These are phyloP conservation scores for Malaclemys terrapin DNA, from an alignment of 2,113 vertebrate genomes.

Conservation along the genomic window DNA sequence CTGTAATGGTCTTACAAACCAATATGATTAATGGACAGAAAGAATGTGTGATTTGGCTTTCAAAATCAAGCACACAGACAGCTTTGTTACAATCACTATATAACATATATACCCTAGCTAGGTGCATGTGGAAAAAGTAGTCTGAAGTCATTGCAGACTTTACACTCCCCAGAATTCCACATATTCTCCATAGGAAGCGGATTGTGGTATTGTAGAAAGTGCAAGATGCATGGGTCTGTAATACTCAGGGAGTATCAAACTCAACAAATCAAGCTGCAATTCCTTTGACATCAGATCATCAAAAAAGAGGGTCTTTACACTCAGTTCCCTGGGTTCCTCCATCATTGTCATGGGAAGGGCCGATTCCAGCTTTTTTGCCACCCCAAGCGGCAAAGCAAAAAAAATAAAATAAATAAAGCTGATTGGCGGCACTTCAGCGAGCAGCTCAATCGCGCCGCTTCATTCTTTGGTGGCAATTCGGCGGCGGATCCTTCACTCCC, in stretches of 20 bases:
- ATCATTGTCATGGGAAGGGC: no score
- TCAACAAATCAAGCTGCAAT: not conserved
- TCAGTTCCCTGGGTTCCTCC: not conserved
- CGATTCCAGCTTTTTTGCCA: no score
- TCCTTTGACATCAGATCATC: not conserved
- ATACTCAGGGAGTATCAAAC: not conserved
- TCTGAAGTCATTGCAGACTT: not conserved
- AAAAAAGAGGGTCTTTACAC: not conserved
- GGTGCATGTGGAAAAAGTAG: not conserved
- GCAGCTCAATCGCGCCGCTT: no score
- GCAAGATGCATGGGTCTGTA: not conserved
- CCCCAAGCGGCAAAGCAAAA: no score
- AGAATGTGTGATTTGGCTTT: not conserved
- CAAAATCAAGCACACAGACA: not conserved
- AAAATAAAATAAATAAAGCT: no score
- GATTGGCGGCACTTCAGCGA: no score
- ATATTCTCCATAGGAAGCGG: not conserved
- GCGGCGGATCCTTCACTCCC: no score
- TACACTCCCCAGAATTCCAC: not conserved
- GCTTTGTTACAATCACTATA: not conserved
- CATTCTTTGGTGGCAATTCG: no score
- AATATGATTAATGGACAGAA: not conserved
- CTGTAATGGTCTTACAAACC: not conserved
- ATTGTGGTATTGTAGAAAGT: not conserved
- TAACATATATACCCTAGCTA: not conserved